phyloP scores from a whole-genome alignment of 2,888 invertebrate genomes.

The Dysmachus trigonus region DNA sequence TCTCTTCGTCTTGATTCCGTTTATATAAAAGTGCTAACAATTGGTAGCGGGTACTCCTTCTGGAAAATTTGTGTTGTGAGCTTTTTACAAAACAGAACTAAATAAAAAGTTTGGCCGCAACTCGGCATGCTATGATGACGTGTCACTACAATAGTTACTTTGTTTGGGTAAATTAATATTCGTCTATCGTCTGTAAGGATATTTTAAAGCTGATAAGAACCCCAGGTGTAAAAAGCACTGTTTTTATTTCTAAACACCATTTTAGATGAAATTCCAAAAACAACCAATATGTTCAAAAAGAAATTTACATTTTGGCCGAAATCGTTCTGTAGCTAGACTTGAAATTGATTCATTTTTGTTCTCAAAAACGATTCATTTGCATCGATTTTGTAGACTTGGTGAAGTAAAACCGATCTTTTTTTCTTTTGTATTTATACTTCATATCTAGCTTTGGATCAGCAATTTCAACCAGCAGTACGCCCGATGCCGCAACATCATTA shows the following conservation, averaged over 20 bases:
- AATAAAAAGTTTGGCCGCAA: too few relatives aligned
- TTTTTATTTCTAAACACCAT: background rate
- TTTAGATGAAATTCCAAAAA: background rate
- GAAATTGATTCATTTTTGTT: background rate
- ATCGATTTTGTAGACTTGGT: background rate
- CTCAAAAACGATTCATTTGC: conserved; percentile 3
- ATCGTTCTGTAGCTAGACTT: conserved; percentile 49
- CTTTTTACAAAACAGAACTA: too few relatives aligned
- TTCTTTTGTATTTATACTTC: background rate
- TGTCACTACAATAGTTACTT: too few relatives aligned
- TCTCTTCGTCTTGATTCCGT: too few relatives aligned
- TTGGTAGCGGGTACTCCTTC: too few relatives aligned
- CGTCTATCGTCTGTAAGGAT: too few relatives aligned
- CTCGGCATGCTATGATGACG: too few relatives aligned
- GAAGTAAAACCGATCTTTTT: background rate
- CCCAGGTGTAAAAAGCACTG: too few relatives aligned
- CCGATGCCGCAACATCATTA: conserved; percentile 56
- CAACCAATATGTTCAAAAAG: conserved; percentile 48
- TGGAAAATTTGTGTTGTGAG: too few relatives aligned
- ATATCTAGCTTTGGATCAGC: conserved; percentile 58
- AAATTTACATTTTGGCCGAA: conserved; percentile 45
- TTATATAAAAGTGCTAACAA: too few relatives aligned
- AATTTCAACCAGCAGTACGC: conserved; percentile 59
- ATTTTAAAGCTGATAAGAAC: too few relatives aligned
- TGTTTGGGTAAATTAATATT: too few relatives aligned